A percentile compares a stretch with the other conserved stretches of the same genome.
These are phyloP conservation scores for Tragelaphus scriptus DNA, from an alignment of 2,113 vertebrate genomes.

Conservation along the genomic window DNA sequence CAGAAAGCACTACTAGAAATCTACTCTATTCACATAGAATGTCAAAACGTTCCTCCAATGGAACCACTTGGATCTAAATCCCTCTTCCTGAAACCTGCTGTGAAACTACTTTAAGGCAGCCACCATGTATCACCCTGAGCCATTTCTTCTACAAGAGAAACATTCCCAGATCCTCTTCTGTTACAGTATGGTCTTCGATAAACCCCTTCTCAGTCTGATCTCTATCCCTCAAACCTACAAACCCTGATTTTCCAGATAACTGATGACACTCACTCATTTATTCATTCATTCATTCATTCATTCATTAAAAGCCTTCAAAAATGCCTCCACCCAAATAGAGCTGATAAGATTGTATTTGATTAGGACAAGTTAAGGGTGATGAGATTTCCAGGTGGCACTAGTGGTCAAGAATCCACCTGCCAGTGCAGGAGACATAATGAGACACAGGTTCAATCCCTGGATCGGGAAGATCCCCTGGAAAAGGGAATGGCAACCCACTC, in stretches of 20 bases:
- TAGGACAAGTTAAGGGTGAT: neutral
- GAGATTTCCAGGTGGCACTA: neutral
- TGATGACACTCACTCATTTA: neutral
- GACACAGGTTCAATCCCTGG: neutral
- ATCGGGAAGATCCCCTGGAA: neutral
- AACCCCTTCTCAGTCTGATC: neutral
- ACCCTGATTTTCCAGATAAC: neutral
- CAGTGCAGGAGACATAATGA: neutral
- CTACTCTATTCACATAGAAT: neutral
- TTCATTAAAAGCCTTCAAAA: constrained; percentile 19
- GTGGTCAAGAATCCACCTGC: neutral
- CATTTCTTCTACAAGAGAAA: neutral
- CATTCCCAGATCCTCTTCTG: neutral
- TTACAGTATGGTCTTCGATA: neutral
- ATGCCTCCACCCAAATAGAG: neutral
- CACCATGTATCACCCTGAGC: neutral
- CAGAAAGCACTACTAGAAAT: neutral
- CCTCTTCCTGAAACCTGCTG: constrained; percentile 8
- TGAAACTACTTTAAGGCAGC: neutral
- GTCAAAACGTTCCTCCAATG: neutral
- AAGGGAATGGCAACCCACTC: neutral
- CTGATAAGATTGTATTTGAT: neutral
- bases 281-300: neutral
- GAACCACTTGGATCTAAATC: neutral
- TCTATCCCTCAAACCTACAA: neutral